A percentile compares a stretch with the other conserved stretches of the same genome.
Evolutionary conservation across 2,113 vertebrate genomes (phyloP).

Genomic region (Micronisus gabar): DNA sequence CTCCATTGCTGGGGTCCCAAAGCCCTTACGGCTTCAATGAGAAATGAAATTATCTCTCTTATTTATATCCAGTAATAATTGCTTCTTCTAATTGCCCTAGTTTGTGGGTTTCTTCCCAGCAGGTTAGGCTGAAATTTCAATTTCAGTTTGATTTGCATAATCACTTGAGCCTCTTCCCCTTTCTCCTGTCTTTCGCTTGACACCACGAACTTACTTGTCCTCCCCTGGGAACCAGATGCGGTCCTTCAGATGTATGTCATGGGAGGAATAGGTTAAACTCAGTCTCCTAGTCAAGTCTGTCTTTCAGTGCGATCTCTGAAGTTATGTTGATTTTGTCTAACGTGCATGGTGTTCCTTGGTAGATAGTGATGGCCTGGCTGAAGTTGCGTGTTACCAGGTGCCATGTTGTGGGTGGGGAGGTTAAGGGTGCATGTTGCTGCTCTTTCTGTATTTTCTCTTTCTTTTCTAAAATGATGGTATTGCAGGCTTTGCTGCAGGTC

Average conservation of each 20-base stretch:
- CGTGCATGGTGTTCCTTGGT: rapidly evolving
- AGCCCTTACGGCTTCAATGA: slow-evolving; percentile 45
- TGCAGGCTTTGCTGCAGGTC: not conserved
- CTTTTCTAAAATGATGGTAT: too few relatives aligned
- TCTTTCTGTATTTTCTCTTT: not conserved
- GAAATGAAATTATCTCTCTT: slow-evolving; percentile 27
- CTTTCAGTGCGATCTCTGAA: not conserved
- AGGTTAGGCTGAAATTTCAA: slow-evolving; percentile 41
- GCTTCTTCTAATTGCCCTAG: slow-evolving; percentile 38
- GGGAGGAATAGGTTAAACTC: not conserved
- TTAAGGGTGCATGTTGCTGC: not conserved
- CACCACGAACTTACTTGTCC: not conserved
- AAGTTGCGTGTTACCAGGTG: not conserved
- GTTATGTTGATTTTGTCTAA: not conserved
- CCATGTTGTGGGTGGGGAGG: rapidly evolving
- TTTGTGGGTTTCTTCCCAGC: slow-evolving; percentile 24
- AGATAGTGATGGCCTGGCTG: not conserved
- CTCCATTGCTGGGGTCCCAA: not conserved
- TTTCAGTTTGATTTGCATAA: slow-evolving; percentile 33
- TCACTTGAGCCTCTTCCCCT: not conserved
- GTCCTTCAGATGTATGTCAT: not conserved
- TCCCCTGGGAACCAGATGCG: not conserved
- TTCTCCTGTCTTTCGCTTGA: not conserved
- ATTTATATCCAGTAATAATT: slow-evolving; percentile 35
- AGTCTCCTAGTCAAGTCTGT: not conserved